Conservation (phyloP, 2,113 vertebrate genomes). For the Lagenorhynchus albirostris region DNA sequence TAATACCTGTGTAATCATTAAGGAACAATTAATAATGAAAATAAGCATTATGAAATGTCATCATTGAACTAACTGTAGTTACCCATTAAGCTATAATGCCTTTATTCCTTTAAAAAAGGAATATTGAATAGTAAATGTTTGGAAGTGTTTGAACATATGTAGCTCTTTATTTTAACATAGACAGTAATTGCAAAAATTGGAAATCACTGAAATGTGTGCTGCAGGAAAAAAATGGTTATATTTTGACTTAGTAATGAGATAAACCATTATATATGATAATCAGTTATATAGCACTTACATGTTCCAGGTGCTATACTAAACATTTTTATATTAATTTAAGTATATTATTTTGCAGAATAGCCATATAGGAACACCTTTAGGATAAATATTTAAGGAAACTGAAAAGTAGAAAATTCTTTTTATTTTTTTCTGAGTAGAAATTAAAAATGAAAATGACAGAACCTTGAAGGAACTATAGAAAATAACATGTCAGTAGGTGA, state of each 20-base stretch:
- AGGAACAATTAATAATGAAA: background rate
- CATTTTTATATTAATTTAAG: background rate
- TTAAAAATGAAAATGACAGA: conserved; percentile 4
- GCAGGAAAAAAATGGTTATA: background rate
- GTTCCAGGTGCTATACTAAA: background rate
- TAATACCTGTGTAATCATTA: background rate
- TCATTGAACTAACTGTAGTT: background rate
- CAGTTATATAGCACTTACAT: background rate
- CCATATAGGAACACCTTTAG: background rate
- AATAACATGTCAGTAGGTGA: background rate
- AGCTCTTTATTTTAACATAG: background rate
- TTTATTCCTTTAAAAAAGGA: conserved; percentile 11
- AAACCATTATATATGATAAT: background rate
- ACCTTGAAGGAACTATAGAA: background rate
- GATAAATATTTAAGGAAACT: background rate
- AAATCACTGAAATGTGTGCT: background rate
- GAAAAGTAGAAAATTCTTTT: background rate
- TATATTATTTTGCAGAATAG: background rate
- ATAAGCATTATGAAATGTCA: background rate
- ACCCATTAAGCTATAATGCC: background rate
- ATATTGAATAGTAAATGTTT: conserved; percentile 6
- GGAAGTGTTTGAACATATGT: background rate
- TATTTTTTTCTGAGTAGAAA: background rate
- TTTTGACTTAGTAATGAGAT: conserved; percentile 9
- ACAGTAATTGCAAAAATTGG: background rate